Evolutionary conservation across 2,888 invertebrate genomes (phyloP).

Genomic region (Dryocosmus kuriphilus): DNA sequence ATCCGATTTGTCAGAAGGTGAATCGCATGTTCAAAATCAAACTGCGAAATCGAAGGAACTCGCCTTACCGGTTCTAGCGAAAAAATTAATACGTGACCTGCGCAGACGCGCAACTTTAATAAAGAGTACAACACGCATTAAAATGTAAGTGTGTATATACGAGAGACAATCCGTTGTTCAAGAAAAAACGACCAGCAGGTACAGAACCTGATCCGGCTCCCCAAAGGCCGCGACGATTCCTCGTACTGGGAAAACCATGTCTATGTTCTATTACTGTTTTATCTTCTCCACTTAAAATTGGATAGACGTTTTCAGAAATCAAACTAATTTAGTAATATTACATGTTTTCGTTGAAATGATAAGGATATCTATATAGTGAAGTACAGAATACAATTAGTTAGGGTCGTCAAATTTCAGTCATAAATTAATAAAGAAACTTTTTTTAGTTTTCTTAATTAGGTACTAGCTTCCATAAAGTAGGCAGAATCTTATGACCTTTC

Average conservation of each 20-base stretch:
- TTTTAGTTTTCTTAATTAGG: too few relatives aligned
- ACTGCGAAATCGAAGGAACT: conserved; percentile 67
- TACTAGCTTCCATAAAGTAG: too few relatives aligned
- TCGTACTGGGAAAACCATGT: conserved; percentile 55
- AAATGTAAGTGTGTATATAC: conserved; percentile 51
- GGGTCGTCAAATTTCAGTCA: too few relatives aligned
- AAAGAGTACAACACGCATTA: conserved; percentile 46
- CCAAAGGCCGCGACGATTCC: conserved; percentile 63
- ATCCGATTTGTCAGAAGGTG: neutral
- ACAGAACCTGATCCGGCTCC: conserved; percentile 68
- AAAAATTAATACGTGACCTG: conserved; percentile 71
- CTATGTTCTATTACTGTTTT: conserved; percentile 10
- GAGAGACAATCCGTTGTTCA: conserved; percentile 56
- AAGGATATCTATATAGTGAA: too few relatives aligned
- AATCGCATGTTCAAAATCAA: conserved; percentile 48
- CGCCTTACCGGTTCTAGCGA: conserved; percentile 68
- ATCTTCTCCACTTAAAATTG: neutral
- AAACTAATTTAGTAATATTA: neutral
- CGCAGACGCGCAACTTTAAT: conserved; percentile 44
- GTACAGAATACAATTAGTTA: too few relatives aligned
- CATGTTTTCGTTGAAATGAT: too few relatives aligned
- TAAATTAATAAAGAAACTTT: too few relatives aligned
- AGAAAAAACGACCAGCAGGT: conserved; percentile 58
- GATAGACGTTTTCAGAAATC: neutral
- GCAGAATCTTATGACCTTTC: too few relatives aligned